Percentiles rank a stretch among this genome's conserved stretches.
Conservation (phyloP, 2,888 invertebrate species). For the Lymantria monacha region DNA sequence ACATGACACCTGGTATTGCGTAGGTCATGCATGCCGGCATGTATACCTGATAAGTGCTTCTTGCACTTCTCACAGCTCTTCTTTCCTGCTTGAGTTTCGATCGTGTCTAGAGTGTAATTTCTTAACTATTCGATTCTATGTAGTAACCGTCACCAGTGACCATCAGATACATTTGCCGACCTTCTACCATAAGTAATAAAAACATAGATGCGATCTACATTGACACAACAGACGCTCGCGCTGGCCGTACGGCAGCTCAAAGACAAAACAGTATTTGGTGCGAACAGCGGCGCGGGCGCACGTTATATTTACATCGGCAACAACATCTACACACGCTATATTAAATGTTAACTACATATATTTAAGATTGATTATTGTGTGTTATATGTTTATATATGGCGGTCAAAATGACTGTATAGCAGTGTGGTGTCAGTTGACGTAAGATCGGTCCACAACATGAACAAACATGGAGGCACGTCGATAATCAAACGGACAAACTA, state of each 20-base stretch:
- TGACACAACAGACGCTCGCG: conserved; percentile 43
- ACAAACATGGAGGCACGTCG: conserved; percentile 44
- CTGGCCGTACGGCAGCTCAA: conserved; percentile 62
- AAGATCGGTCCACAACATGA: conserved; percentile 46
- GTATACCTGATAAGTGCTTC: too few species aligned
- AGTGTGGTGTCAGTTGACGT: conserved; percentile 53
- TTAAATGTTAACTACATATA: conserved; percentile 17
- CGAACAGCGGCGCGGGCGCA: conserved; percentile 48
- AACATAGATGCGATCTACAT: conserved; percentile 23
- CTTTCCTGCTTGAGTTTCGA: too few species aligned
- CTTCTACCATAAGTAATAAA: not conserved
- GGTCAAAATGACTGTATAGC: conserved; percentile 35
- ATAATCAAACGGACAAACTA: conserved; percentile 48
- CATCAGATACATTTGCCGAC: too few species aligned
- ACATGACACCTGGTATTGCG: too few species aligned
- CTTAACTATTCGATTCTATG: too few species aligned
- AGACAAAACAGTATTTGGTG: conserved; percentile 56
- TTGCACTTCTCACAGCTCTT: too few species aligned
- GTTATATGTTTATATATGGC: conserved; percentile 8
- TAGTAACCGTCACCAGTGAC: too few species aligned
- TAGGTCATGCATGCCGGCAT: too few species aligned
- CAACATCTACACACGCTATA: conserved; percentile 21
- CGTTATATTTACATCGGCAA: conserved; percentile 39
- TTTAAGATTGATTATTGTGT: conserved; percentile 31
- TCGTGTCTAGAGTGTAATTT: too few species aligned